These are phyloP conservation scores for Sinhomidia bicolor DNA, from an alignment of 2,888 invertebrate species.

Conservation along the genomic window DNA sequence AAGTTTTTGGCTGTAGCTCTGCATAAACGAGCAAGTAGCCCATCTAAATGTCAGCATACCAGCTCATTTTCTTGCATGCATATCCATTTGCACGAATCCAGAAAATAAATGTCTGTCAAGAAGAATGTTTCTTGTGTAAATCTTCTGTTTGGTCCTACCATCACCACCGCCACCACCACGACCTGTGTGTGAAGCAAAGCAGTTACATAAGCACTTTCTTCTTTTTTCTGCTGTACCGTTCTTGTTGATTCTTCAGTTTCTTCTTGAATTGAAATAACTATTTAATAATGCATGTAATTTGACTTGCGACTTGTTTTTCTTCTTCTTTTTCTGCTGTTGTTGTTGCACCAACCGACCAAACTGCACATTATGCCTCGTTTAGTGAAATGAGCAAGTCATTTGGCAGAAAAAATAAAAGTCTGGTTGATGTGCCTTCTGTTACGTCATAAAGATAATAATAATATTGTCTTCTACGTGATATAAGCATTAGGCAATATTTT, in stretches of 20 bases:
- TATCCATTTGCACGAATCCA: background rate
- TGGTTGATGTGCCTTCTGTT: too few relatives aligned
- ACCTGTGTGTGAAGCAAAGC: too few relatives aligned
- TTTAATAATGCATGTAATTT: background rate
- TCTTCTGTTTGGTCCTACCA: background rate
- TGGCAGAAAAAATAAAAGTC: background rate
- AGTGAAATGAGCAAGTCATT: background rate
- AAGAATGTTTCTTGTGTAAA: background rate
- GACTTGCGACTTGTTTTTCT: background rate
- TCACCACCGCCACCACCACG: too few relatives aligned
- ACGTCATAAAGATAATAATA: background rate
- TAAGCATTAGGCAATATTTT: background rate
- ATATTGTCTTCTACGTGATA: background rate
- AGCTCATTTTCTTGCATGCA: background rate
- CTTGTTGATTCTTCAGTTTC: background rate
- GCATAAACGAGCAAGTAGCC: too few relatives aligned
- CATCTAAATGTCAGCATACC: background rate
- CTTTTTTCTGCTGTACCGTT: too few relatives aligned
- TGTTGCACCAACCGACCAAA: background rate
- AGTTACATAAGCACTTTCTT: background rate
- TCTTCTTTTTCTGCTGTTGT: background rate
- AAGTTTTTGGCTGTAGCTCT: too few relatives aligned
- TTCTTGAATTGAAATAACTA: background rate
- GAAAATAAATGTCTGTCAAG: background rate
- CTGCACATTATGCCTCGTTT: background rate